A percentile compares a stretch with the other conserved stretches of the same genome.
Conservation (phyloP, 2,113 vertebrate species). For the Gymnorhina tibicen region DNA sequence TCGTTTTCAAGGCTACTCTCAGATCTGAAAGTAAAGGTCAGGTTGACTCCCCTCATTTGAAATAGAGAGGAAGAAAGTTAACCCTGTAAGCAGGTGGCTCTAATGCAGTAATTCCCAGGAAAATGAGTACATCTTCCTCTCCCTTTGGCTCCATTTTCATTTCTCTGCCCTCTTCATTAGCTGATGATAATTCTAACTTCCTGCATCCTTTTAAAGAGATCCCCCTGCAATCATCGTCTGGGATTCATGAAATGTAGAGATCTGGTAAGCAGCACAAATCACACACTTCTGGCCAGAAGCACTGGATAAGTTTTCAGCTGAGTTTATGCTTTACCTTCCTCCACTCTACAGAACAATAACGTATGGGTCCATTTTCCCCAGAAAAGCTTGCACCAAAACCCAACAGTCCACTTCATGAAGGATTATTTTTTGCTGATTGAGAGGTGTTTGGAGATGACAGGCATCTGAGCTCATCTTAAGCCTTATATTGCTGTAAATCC, state of each 20-base stretch:
- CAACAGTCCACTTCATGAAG: not conserved
- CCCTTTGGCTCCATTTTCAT: not conserved
- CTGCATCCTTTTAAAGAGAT: slow-evolving; percentile 23
- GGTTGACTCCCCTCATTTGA: slow-evolving; percentile 36
- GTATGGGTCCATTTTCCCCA: not conserved
- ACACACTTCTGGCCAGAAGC: not conserved
- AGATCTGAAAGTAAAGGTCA: slow-evolving; percentile 49
- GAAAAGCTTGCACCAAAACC: not conserved
- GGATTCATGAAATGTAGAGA: not conserved
- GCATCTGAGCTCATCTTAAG: slow-evolving; percentile 7
- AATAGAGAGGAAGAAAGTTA: slow-evolving; percentile 13
- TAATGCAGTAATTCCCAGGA: not conserved
- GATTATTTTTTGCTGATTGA: slow-evolving; percentile 54
- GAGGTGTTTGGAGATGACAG: slow-evolving; percentile 8
- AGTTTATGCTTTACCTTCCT: slow-evolving; percentile 52
- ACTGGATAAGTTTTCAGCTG: slow-evolving; percentile 22
- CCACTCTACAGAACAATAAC: slow-evolving; percentile 26
- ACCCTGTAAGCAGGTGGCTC: slow-evolving; percentile 13
- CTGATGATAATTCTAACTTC: not conserved
- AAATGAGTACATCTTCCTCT: not conserved
- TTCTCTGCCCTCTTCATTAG: slow-evolving; percentile 7
- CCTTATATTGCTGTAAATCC: slow-evolving; percentile 37
- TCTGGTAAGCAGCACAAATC: slow-evolving; percentile 28
- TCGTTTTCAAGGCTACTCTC: slow-evolving; percentile 46
- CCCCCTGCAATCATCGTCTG: not conserved